Conservation (phyloP, 1,140 invertebrate genomes). For the Mercenaria mercenaria region DNA sequence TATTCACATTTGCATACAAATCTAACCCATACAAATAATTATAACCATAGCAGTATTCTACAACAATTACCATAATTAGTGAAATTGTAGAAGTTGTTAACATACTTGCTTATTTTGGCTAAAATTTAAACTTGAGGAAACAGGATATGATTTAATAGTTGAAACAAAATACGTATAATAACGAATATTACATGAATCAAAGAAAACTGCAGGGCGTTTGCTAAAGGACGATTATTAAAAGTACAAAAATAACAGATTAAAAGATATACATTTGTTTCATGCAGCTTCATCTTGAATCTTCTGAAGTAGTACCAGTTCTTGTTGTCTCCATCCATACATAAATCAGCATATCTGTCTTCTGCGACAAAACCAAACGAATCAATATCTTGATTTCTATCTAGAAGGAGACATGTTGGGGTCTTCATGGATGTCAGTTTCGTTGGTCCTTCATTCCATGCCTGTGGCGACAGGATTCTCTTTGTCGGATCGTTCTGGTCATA, state of each 20-base stretch:
- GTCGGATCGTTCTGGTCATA: conserved; percentile 56
- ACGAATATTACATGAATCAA: too few relatives aligned
- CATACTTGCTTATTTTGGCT: too few relatives aligned
- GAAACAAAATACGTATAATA: too few relatives aligned
- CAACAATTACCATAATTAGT: too few relatives aligned
- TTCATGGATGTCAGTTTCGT: conserved; percentile 38
- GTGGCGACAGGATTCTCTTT: conserved; percentile 34
- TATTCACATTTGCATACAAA: too few relatives aligned
- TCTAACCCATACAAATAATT: too few relatives aligned
- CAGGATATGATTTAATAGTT: too few relatives aligned
- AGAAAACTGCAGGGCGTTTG: too few relatives aligned
- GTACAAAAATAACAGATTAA: not conserved
- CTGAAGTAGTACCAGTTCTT: conserved; percentile 48
- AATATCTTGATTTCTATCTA: conserved; percentile 49
- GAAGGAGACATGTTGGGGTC: conserved; percentile 53
- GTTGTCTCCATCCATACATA: conserved; percentile 41
- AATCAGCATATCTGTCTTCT: conserved; percentile 43
- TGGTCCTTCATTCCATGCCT: conserved; percentile 47
- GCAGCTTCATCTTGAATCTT: conserved; percentile 50
- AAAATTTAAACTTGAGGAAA: too few relatives aligned
- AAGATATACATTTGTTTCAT: conserved; percentile 6
- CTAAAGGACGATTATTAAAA: too few relatives aligned
- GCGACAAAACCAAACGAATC: conserved; percentile 49
- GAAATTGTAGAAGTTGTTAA: too few relatives aligned
- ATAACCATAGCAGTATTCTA: too few relatives aligned